phyloP scores from a whole-genome alignment of 64 coral and sea anemone genomes.

The Dendronephthya gigantea region DNA sequence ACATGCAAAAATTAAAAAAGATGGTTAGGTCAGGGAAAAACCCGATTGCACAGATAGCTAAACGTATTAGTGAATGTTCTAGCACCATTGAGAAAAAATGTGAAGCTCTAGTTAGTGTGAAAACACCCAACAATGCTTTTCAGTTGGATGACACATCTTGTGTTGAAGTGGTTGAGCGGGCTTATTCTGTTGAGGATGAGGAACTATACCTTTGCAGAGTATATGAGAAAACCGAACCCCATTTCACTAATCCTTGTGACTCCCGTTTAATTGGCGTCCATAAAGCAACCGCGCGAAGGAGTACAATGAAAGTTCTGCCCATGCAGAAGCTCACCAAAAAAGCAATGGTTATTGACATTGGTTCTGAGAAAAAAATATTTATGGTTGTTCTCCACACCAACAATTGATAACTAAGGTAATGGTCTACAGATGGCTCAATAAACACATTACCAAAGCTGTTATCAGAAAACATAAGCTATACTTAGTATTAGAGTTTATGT shows the following conservation, averaged over 20 bases:
- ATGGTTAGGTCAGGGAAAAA: conserved; percentile 10
- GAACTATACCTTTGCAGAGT: conserved; percentile 2
- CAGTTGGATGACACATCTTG: conserved; percentile 5
- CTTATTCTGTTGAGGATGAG: background rate
- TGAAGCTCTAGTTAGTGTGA: background rate
- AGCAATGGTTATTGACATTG: background rate
- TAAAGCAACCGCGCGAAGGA: background rate
- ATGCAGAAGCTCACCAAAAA: background rate
- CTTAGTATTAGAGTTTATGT: no score
- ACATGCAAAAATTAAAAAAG: conserved; percentile 21
- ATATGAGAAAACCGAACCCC: conserved; percentile 10
- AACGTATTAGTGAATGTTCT: conserved; percentile 12
- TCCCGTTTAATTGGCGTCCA: conserved; percentile 16
- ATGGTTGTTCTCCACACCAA: conserved; percentile 7
- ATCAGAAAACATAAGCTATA: no score
- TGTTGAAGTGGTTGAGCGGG: conserved; percentile 13
- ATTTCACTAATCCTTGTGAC: conserved; percentile 5
- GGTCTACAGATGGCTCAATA: no score
- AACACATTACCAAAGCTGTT: no score
- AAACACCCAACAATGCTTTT: conserved; percentile 17
- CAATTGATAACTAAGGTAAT: background rate
- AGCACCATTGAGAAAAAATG: background rate
- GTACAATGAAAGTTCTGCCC: background rate
- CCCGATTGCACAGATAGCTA: conserved; percentile 15
- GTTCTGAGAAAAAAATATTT: conserved; percentile 4